Evolutionary conservation across 2,888 invertebrate genomes (phyloP), one percentile per base, ranked within the genome.

Genomic region (Chromoteleia sp.): DNA sequence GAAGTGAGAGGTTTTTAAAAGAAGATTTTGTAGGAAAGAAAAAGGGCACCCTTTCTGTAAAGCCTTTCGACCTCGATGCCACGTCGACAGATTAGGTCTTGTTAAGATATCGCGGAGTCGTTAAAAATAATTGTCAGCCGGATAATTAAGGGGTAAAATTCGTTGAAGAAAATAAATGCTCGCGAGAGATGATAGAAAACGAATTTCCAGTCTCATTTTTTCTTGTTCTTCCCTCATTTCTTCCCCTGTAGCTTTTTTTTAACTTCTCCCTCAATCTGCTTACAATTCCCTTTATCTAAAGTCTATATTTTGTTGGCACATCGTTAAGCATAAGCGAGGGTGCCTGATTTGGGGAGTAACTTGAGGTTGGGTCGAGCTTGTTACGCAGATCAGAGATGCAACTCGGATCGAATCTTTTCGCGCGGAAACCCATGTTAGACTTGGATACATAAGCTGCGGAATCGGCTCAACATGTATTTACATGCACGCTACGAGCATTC

Each of bases 61-160:
- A 84, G 71, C 67, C 67, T 78, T 74, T 84, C 74, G 84, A 78
- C 70, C 81, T 81, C 48, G 78, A 73, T 83, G 88, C 87, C 80
- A 84, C 83, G 85, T 87, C 83, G 85, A 83, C 86, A 86, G 88
- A 89, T 89, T 88, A 88, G 87, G 87, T 85, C 88, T 89, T 88
- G 88, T 89, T 89, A 89, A 86, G 87, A 88, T 89, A 89, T 88
- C 86, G 86, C 85, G 82, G 83, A 87, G 87, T 91, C 91, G 91
- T 91, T 91, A 91, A 91, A 91, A 91, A 91, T 91, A 91, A 91
- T 91, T 91, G 91, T 90, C 90, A 88, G 89, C 85, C 86, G 87
- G 89, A 90, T 90, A 90, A 91, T 91, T 90, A 90, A 89, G 87
- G 89, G 87, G 86, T 80, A 86, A 84, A 83, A 82, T 83, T 83